Evolutionary conservation across 1,140 invertebrate species (phyloP).

Genomic region (Drosophila chauvacae): DNA sequence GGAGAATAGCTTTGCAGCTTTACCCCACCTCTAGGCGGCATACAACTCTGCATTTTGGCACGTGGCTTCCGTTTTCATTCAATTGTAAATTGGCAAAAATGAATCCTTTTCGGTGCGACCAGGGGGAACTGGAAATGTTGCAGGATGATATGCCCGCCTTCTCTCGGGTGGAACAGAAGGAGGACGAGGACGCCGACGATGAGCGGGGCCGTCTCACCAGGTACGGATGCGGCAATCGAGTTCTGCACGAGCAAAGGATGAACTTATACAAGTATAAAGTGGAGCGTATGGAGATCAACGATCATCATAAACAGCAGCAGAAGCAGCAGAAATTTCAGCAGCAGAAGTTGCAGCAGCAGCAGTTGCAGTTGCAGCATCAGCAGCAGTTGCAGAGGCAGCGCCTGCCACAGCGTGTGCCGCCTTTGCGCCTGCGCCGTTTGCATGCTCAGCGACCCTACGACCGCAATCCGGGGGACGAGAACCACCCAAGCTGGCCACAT

Average conservation of each 20-base stretch:
- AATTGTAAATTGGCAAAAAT: neutral
- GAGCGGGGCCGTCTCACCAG: neutral
- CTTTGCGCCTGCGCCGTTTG: neutral
- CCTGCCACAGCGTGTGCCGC: neutral
- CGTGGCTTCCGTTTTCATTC: neutral
- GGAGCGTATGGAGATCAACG: neutral
- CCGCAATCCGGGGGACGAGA: neutral
- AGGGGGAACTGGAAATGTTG: neutral
- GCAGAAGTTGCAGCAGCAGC: neutral
- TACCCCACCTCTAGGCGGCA: neutral
- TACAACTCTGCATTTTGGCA: neutral
- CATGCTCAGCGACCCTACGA: neutral
- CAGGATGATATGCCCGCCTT: neutral
- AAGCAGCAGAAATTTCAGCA: neutral
- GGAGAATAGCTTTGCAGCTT: neutral
- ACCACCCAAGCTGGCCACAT: neutral
- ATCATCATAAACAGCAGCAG: too few relatives aligned
- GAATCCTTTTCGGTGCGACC: neutral
- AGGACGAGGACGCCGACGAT: neutral
- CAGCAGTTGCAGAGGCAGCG: neutral
- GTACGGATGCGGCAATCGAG: neutral
- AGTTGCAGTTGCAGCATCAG: neutral
- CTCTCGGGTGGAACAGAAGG: neutral
- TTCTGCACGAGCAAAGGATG: neutral
- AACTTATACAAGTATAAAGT: neutral